Base-by-base conservation (phyloP, 2,797 vertebrate genomes). In the Catamblyrhynchus diadema region DNA sequence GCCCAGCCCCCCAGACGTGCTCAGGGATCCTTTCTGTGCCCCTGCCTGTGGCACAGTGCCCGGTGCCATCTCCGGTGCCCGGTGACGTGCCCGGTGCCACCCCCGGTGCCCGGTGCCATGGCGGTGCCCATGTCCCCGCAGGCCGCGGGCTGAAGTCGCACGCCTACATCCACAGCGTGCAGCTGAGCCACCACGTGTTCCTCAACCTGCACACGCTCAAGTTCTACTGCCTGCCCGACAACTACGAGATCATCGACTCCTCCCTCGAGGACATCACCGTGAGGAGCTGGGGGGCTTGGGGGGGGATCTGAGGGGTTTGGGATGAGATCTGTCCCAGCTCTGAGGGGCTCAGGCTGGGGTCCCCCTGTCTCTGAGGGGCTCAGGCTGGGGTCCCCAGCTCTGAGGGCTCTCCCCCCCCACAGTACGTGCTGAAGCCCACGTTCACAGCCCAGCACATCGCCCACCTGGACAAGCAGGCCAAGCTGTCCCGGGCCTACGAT, bases 171-270 rank as follows among this genome's bases (percentile, higher is more conserved):
- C 99, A 99, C 97, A 99, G 99, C 12, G 99, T 99, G 47, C 99
- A 99, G 97, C 98, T 99, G 48, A 99, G 98, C 88, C 99, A 99
- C 85, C 99, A 99, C 3, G 99, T 99, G 64, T 99, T 99, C 97
- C 98, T 99, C 85, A 99, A 99, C 90, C 98, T 99, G 62, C 99
- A 99, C 96, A 99, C 99, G 0, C 98, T 99, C 83, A 99, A 99
- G 97, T 99, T 99, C 95, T 99, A 99, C 97, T 99, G 99, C 93
- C 98, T 99, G 79, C 99, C 99, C 2, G 99, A 99, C 97, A 99
- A 99, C 97, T 99, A 99, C 16, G 99, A 99, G 97, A 99, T 99
- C 97, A 99, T 99, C 2, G 99, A 99, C 94, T 99, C 99, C 20
- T 99, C 99, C 0, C 96, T 99, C 25, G 99, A 99, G 95, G 99